Conservation (phyloP, 2,113 vertebrate genomes). For the Merops nubicus region DNA sequence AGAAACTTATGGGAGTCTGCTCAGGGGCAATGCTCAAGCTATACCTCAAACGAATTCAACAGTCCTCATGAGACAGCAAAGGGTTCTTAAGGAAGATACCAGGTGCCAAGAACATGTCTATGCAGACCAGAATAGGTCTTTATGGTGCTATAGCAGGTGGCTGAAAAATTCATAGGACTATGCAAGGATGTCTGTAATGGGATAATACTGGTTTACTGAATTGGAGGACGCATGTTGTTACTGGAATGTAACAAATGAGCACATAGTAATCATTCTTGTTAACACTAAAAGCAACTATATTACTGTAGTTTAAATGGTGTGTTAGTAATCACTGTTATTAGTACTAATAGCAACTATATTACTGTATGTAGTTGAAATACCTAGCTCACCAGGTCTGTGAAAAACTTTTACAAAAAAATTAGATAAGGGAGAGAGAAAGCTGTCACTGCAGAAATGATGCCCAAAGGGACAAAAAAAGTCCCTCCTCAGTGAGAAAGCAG, state of each 20-base stretch:
- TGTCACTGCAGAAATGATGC: neutral
- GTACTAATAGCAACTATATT: neutral
- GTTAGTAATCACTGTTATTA: neutral
- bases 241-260: neutral
- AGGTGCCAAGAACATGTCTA: conserved; percentile 2
- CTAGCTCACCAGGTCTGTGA: neutral
- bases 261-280: neutral
- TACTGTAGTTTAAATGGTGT: neutral
- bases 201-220: neutral
- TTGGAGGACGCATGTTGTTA: neutral
- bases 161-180: neutral
- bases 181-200: neutral
- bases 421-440: neutral
- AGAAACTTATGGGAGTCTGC: conserved; percentile 50
- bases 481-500: neutral
- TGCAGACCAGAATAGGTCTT: neutral
- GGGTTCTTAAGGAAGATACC: neutral
- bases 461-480: neutral
- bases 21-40: conserved; percentile 38
- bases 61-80: neutral
- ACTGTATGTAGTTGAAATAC: too few species aligned
- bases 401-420: neutral
- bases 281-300: neutral
- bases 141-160: neutral
- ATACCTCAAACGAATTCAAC: conserved; percentile 26